phyloP scores from a whole-genome alignment of 1,140 invertebrate genomes.

The Euwallacea fornicatus region DNA sequence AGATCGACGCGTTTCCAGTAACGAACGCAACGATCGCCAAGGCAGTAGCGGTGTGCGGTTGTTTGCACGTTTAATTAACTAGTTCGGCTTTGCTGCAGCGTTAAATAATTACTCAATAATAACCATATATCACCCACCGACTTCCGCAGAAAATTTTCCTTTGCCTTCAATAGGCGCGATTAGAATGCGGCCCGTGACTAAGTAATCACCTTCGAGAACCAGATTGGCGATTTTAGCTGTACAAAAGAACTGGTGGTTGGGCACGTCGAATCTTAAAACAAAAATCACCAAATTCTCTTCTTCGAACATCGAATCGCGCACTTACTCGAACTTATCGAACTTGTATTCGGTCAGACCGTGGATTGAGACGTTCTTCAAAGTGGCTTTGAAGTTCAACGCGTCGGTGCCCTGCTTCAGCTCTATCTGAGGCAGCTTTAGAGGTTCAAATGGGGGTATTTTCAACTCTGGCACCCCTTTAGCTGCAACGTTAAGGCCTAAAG shows the following conservation, averaged over 20 bases:
- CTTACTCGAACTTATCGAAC: constrained; percentile 45
- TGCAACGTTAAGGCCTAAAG: neutral
- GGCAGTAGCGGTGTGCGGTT: too few relatives aligned
- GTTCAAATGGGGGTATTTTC: constrained; percentile 66
- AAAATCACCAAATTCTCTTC: neutral
- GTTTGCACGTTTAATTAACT: neutral
- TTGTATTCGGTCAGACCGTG: constrained; percentile 56
- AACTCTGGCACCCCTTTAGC: constrained; percentile 65
- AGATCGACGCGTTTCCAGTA: too few relatives aligned
- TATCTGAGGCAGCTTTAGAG: constrained; percentile 63
- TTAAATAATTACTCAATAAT: too few relatives aligned
- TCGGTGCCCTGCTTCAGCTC: constrained; percentile 64
- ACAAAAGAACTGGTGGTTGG: constrained; percentile 30
- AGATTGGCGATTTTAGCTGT: constrained; percentile 30
- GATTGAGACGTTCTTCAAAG: constrained; percentile 65
- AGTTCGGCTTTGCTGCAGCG: too few relatives aligned
- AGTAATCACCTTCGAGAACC: constrained; percentile 40
- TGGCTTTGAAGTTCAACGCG: constrained; percentile 66
- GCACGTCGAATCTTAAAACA: constrained; percentile 24
- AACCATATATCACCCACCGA: constrained; percentile 27
- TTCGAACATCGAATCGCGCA: constrained; percentile 2
- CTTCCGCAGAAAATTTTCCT: constrained; percentile 41
- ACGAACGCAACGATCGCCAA: too few relatives aligned
- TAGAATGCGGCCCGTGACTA: constrained; percentile 41
- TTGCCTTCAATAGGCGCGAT: constrained; percentile 44